Conservation (phyloP, 2,797 vertebrate species). For the Gymnothorax javanicus region DNA sequence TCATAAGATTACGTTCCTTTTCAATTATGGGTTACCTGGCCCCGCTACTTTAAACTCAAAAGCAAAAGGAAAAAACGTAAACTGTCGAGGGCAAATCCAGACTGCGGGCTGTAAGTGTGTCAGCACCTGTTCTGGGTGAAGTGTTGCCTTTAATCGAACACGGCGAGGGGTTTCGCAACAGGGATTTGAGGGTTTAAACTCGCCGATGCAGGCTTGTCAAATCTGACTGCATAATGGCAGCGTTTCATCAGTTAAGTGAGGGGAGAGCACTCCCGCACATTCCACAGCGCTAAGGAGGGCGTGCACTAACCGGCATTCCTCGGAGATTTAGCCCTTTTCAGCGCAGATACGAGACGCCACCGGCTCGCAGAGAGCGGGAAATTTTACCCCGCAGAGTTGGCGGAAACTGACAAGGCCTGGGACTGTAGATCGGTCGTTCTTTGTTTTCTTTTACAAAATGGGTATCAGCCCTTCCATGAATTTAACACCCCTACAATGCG, state of each 20-base stretch:
- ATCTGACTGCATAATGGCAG: slow-evolving; percentile 7
- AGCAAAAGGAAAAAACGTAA: neutral
- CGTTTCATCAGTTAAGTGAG: neutral
- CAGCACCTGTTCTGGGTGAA: neutral
- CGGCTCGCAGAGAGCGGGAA: neutral
- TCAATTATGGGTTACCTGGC: neutral
- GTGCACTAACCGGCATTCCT: neutral
- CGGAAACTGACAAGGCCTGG: neutral
- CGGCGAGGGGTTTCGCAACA: neutral
- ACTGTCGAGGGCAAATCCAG: neutral
- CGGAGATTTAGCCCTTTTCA: neutral
- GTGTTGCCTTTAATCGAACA: neutral
- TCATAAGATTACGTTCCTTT: neutral
- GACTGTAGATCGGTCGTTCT: neutral
- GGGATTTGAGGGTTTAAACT: neutral
- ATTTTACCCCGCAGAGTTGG: neutral
- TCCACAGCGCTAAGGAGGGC: neutral
- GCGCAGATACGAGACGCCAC: neutral
- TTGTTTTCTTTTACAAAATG: too few relatives aligned
- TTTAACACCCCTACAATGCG: neutral
- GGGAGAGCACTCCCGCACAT: neutral
- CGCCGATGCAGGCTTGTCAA: neutral
- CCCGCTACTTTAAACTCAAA: neutral
- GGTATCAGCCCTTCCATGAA: neutral
- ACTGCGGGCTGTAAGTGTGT: neutral